Evolutionary conservation across 2,797 vertebrate species (phyloP).

Genomic region (Benthosema pterotum): DNA sequence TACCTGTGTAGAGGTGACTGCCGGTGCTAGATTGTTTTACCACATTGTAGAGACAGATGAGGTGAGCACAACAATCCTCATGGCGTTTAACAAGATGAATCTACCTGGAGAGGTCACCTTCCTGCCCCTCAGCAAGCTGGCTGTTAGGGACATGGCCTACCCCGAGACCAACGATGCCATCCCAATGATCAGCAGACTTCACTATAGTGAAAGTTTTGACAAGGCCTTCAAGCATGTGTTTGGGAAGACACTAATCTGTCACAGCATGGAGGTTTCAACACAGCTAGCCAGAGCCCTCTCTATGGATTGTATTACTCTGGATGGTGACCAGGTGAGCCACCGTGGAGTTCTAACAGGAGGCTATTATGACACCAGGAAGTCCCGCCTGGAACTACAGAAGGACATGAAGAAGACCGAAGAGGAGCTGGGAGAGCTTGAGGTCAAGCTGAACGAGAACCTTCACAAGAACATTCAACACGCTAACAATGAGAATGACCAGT

Average conservation of each 20-base stretch:
- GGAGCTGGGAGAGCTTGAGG: slow-evolving; percentile 94
- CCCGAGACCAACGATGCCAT: slow-evolving; percentile 99
- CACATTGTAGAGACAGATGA: slow-evolving; percentile 99
- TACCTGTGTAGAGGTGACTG: slow-evolving; percentile 98
- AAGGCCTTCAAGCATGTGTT: slow-evolving; percentile 99
- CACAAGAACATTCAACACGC: slow-evolving; percentile 98
- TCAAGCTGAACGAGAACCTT: slow-evolving; percentile 97
- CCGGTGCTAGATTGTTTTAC: slow-evolving; percentile 97
- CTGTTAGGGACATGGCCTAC: slow-evolving; percentile 97
- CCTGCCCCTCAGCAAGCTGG: slow-evolving; percentile 95
- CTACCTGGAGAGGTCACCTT: slow-evolving; percentile 98
- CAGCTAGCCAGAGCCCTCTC: slow-evolving; percentile 98
- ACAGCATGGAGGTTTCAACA: slow-evolving; percentile 99
- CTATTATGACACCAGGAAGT: slow-evolving; percentile 97
- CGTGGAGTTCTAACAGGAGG: slow-evolving; percentile 96
- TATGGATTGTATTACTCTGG: slow-evolving; percentile 98
- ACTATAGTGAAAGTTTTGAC: slow-evolving; percentile 93
- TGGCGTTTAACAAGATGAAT: slow-evolving; percentile 99
- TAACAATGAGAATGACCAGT: slow-evolving; percentile 99
- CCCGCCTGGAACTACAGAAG: slow-evolving; percentile 96
- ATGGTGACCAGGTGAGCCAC: slow-evolving; percentile 99
- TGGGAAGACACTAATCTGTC: slow-evolving; percentile 97
- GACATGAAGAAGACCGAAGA: slow-evolving; percentile 98
- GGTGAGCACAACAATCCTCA: slow-evolving; percentile 98
- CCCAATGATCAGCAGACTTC: slow-evolving; percentile 99